Evolutionary conservation across 2,113 vertebrate species (phyloP), one percentile per base, ranked within the genome.

Genomic region (Cichladusa arquata): DNA sequence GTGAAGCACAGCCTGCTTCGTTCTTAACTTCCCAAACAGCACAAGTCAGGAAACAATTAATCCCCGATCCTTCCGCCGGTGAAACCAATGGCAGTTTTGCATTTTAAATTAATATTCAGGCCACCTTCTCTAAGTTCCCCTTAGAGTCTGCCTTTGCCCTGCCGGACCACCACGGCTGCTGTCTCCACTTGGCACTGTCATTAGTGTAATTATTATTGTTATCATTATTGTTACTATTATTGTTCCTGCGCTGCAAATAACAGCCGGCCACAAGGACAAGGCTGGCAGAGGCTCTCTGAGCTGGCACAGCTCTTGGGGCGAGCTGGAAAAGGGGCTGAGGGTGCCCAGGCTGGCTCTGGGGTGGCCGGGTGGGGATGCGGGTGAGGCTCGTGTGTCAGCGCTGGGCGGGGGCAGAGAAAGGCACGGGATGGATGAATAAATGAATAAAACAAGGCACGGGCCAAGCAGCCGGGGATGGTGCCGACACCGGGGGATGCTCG

Each of bases 291-390:
- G 69, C 90, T 95, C 64, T 54, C 57, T 0, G 60, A 14, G 82
- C 20, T 53, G 77, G 93, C 62, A 60, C 34, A 66, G 95, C 31
- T 56, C 29, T 19, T 36, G 16, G 86, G 93, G 57, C 9, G 48
- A 90, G 81, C 29, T 50, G 64, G 2, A 15, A 9, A 25, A 19
- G 9, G 93, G 61, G 72, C 74, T 7, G 56, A 38, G 2, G 69
- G 79, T 40, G 90, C 82, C 94, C 85, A 3, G 14, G 48, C 93
- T 2, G n/a, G 80, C 53, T 20, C 89, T 8, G 94, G 93, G 97
- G 95, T 94, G 76, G 73, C 9, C n/a, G 51, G 80, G 72, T 76
- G 87, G 93, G 78, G 97, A 96, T 79, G 65, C 67, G 96, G 96
- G 66, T 83, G 89, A 78, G 29, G 81, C 57, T 91, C 78, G 81